phyloP scores from a whole-genome alignment of 2,888 invertebrate genomes.

The Perizoma affinitatum region DNA sequence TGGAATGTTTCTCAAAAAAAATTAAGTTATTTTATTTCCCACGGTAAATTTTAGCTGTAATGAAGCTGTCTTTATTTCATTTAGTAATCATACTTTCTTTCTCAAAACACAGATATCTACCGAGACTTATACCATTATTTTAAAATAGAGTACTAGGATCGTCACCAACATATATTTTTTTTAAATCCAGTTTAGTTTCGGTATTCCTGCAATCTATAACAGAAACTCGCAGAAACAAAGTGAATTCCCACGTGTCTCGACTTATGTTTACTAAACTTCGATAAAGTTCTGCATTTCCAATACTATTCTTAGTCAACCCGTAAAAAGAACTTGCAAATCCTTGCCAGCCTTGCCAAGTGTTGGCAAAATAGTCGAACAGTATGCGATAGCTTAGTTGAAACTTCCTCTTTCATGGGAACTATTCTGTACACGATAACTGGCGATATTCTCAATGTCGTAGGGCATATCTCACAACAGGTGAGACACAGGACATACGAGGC shows the following conservation, averaged over 20 bases:
- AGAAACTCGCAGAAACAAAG: conserved; percentile 23
- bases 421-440: conserved; percentile 41
- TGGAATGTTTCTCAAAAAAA: too few relatives aligned
- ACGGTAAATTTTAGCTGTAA: too few relatives aligned
- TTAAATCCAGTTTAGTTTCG: background rate
- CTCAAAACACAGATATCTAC: too few relatives aligned
- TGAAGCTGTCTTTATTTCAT: too few relatives aligned
- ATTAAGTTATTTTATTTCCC: too few relatives aligned
- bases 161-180: too few relatives aligned
- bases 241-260: conserved; percentile 24
- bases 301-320: conserved; percentile 58
- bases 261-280: conserved; percentile 47
- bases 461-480: too few relatives aligned
- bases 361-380: conserved; percentile 68
- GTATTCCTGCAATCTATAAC: conserved; percentile 6
- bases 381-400: conserved; percentile 73
- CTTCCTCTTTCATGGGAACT: conserved; percentile 52
- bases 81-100: too few relatives aligned
- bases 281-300: conserved; percentile 40
- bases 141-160: too few relatives aligned
- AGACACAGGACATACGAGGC: too few relatives aligned
- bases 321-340: conserved; percentile 75
- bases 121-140: too few relatives aligned
- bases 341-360: conserved; percentile 59
- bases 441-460: too few relatives aligned